Conservation (phyloP, 2,113 vertebrate species). For the Chlorodrepanis virens region DNA sequence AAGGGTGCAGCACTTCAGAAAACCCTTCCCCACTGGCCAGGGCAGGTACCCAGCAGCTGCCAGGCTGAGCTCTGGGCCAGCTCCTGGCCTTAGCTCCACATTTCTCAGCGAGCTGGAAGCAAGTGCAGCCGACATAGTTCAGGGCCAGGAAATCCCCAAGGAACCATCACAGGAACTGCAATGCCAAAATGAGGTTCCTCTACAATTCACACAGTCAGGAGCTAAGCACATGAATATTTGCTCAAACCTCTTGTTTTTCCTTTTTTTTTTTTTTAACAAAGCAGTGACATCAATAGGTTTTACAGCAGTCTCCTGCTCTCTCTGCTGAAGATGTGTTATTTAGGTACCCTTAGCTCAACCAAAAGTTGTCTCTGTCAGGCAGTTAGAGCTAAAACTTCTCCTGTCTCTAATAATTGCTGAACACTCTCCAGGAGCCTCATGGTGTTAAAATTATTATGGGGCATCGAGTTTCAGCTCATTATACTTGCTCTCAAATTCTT, state of each 20-base stretch:
- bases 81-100: rapidly evolving
- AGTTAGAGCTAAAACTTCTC: background rate
- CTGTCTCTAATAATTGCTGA: background rate
- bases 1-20: background rate
- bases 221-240: background rate
- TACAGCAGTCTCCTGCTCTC: background rate
- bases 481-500: background rate
- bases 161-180: background rate
- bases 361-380: background rate
- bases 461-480: background rate
- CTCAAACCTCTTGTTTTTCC: background rate
- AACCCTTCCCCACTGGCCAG: background rate
- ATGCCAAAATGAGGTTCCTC: background rate
- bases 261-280: background rate
- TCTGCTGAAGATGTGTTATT: background rate
- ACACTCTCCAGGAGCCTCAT: background rate
- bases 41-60: background rate
- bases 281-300: background rate
- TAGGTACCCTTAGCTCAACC: background rate
- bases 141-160: background rate
- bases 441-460: background rate
- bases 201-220: background rate
- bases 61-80: background rate
- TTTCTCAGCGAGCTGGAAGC: background rate
- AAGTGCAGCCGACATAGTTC: background rate